Conservation (phyloP, 2,797 vertebrate species). For the Gymnothorax javanicus region DNA sequence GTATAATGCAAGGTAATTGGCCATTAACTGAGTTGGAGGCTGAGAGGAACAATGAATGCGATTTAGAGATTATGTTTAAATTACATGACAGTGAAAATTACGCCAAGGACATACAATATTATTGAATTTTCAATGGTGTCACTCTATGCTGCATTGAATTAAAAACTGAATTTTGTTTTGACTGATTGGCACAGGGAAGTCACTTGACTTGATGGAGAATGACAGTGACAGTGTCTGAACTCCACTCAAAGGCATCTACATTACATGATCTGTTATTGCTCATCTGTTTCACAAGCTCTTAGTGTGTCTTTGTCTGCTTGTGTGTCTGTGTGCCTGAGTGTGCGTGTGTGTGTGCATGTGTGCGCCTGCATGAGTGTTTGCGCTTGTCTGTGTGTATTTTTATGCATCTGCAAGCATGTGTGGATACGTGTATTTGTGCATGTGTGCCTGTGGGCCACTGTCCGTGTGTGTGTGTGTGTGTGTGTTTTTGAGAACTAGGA, state of each 20-base stretch:
- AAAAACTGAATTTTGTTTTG: conserved; percentile 12
- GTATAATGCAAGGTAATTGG: not conserved
- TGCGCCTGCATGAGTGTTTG: not conserved
- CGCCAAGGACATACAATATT: not conserved
- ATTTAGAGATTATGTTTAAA: conserved; percentile 14
- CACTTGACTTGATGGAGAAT: not conserved
- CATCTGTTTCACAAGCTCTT: not conserved
- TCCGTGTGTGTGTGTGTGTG: not conserved
- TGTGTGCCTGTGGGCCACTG: no score
- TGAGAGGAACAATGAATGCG: not conserved
- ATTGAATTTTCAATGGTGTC: not conserved
- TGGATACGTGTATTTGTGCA: not conserved
- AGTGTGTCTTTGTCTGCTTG: not conserved
- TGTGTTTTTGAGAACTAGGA: not conserved
- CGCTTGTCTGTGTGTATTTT: not conserved
- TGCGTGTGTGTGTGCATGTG: conserved; percentile 8
- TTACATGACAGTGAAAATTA: not conserved
- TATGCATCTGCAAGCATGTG: not conserved
- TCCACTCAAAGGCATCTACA: not conserved
- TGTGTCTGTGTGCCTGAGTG: not conserved
- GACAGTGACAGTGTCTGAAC: not conserved
- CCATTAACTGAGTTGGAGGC: not conserved
- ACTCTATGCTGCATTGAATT: not conserved
- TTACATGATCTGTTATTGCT: not conserved
- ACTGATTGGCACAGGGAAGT: conserved; percentile 22